Percentiles rank a stretch among this genome's conserved stretches.
phyloP scores from a whole-genome alignment of 2,888 invertebrate species.

The Sminthurides aquaticus region DNA sequence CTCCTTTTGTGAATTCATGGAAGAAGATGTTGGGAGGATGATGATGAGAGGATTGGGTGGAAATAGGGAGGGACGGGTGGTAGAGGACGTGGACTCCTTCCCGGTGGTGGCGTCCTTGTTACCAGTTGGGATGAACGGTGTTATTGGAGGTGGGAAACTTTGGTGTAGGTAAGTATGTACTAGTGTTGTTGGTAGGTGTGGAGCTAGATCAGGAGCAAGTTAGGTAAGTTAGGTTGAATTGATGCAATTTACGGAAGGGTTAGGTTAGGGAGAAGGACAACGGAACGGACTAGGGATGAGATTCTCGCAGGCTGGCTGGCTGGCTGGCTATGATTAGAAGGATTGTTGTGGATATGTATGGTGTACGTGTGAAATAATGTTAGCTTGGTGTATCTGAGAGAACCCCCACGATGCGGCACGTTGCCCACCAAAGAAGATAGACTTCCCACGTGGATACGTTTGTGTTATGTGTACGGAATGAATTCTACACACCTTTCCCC shows the following conservation, averaged over 20 bases:
- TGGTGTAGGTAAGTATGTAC: conserved; percentile 8
- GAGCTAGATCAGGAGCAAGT: neutral
- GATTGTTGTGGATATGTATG: conserved; percentile 1
- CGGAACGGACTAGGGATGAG: neutral
- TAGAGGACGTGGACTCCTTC: no score
- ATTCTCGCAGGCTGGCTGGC: no score
- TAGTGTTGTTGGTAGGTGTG: neutral
- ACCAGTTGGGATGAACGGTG: conserved; percentile 1
- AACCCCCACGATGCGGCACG: conserved; percentile 44
- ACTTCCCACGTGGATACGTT: conserved; percentile 43
- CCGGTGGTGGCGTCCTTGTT: neutral
- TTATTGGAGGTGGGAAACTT: conserved; percentile 5
- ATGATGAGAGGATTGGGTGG: neutral
- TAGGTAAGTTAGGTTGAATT: neutral
- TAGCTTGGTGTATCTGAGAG: conserved; percentile 19
- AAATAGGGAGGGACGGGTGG: neutral
- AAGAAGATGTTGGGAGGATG: no score
- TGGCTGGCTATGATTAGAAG: conserved; percentile 8
- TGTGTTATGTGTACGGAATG: conserved; percentile 4
- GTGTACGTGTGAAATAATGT: conserved; percentile 20
- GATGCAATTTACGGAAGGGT: conserved; percentile 7
- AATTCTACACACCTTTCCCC: neutral
- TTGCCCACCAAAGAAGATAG: conserved; percentile 44
- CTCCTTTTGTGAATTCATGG: conserved; percentile 1
- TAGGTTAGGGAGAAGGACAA: neutral